phyloP scores from a whole-genome alignment of 2,113 vertebrate species.

The Scytalopus superciliaris region DNA sequence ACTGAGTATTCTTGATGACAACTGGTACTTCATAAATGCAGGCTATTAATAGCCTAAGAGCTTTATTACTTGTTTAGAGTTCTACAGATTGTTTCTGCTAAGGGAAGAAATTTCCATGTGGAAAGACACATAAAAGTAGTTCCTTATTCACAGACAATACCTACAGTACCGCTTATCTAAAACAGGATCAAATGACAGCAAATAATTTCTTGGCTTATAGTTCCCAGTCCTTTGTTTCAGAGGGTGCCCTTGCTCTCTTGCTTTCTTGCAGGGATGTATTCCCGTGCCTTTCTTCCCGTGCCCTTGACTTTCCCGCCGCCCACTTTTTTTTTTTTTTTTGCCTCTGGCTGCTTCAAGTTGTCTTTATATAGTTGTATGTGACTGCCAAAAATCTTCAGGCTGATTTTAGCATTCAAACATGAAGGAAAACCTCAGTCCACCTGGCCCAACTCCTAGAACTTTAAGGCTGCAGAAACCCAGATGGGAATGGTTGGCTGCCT shows the following conservation, averaged over 20 bases:
- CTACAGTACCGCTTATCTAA: neutral
- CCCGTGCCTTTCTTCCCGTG: neutral
- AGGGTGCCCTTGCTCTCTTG: neutral
- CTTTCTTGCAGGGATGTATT: neutral
- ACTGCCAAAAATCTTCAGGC: neutral
- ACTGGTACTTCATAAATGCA: constrained; percentile 2
- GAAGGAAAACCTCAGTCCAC: neutral
- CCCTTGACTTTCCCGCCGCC: neutral
- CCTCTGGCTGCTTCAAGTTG: neutral
- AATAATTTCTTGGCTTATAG: neutral
- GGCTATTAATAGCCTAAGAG: neutral
- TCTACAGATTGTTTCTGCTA: neutral
- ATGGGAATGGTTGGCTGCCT: neutral
- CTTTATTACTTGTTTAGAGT: neutral
- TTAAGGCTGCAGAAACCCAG: neutral
- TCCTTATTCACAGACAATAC: neutral
- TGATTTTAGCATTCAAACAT: neutral
- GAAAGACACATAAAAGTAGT: neutral
- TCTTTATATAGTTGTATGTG: neutral
- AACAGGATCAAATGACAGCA: neutral
- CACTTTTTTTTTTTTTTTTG: neutral
- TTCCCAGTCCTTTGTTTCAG: neutral
- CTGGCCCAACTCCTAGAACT: neutral
- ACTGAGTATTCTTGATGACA: constrained; percentile 2
- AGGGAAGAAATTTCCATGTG: neutral